Conservation (phyloP, 2,888 invertebrate genomes). For the Phymatocera aterrima region DNA sequence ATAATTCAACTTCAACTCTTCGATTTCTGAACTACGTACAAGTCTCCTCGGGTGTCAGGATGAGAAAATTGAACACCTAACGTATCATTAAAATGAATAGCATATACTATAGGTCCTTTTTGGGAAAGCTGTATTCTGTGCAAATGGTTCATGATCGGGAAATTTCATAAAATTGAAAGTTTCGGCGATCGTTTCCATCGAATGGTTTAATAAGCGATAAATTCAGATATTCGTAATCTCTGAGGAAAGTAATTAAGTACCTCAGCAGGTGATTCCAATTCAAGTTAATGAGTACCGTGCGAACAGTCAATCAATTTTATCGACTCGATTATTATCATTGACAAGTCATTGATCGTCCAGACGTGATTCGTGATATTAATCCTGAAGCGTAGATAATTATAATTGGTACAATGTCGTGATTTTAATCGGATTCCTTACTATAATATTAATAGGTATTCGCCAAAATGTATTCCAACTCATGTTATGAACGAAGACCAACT, state of each 20-base stretch:
- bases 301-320: conserved; percentile 21
- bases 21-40: neutral
- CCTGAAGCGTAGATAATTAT: conserved; percentile 3
- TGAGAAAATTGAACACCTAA: neutral
- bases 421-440: neutral
- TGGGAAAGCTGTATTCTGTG: neutral
- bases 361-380: conserved; percentile 19
- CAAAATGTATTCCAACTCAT: neutral
- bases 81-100: neutral
- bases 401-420: conserved; percentile 18
- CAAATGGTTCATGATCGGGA: neutral
- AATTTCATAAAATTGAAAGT: neutral
- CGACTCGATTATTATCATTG: conserved; percentile 13
- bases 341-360: neutral
- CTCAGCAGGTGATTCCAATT: neutral
- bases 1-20: neutral
- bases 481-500: neutral
- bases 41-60: neutral
- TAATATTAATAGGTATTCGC: neutral
- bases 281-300: neutral
- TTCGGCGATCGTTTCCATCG: neutral
- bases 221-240: conserved; percentile 13
- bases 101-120: neutral
- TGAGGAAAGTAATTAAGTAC: neutral
- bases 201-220: neutral